These are phyloP conservation scores for Antennarius maculatus DNA, from an alignment of 2,797 vertebrate species.

Conservation along the genomic window DNA sequence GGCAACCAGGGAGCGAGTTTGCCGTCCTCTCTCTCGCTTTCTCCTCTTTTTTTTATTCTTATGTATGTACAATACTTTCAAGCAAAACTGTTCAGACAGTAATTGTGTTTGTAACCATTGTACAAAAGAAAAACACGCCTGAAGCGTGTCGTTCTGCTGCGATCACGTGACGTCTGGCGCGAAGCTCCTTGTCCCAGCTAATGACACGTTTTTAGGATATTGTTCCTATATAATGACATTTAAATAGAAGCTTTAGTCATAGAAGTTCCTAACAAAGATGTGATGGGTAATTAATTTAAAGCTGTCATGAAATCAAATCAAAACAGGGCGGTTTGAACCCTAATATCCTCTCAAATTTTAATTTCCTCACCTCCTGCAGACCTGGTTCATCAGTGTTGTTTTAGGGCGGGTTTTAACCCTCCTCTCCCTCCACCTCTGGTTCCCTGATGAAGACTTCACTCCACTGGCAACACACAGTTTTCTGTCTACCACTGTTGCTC, in stretches of 20 bases:
- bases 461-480: conserved; percentile 65
- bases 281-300: conserved; percentile 62
- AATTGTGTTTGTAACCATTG: conserved; percentile 68
- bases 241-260: conserved; percentile 67
- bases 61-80: conserved; percentile 57
- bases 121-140: conserved; percentile 42
- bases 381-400: conserved; percentile 8
- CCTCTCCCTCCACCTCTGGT: conserved; percentile 33
- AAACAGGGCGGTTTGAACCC: conserved; percentile 36
- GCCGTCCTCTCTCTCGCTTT: conserved; percentile 44
- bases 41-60: conserved; percentile 44
- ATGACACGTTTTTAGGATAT: conserved; percentile 20
- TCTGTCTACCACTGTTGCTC: conserved; percentile 80
- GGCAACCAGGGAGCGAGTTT: conserved; percentile 53
- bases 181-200: conserved; percentile 31
- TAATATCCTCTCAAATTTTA: neutral
- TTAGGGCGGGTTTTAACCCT: conserved; percentile 29
- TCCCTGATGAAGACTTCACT: conserved; percentile 54
- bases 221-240: conserved; percentile 66
- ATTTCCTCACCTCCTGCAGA: conserved; percentile 27
- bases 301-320: conserved; percentile 51
- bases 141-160: conserved; percentile 23
- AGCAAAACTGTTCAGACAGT: conserved; percentile 50
- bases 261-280: conserved; percentile 68
- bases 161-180: neutral